Evolutionary conservation across 2,888 invertebrate genomes (phyloP).

Genomic region (Leptinotarsa rubiginosa): DNA sequence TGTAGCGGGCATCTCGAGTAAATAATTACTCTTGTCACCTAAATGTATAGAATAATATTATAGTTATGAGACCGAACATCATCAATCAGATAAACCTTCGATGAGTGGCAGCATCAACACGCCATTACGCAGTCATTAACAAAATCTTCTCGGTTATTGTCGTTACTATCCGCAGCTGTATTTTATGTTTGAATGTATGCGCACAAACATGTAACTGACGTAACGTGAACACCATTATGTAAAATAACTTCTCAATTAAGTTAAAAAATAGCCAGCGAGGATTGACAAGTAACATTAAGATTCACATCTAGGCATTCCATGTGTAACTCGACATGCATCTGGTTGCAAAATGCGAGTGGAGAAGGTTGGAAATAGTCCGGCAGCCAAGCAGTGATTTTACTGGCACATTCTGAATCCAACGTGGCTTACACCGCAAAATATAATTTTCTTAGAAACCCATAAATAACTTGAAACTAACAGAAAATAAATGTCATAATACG

Average conservation of each 20-base stretch:
- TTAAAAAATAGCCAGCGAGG: constrained; percentile 52
- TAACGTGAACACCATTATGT: constrained; percentile 53
- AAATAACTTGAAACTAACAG: too few species aligned
- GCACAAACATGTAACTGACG: constrained; percentile 41
- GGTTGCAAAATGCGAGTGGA: constrained; percentile 43
- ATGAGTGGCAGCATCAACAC: constrained; percentile 17
- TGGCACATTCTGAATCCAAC: background rate
- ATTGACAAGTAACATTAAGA: constrained; percentile 57
- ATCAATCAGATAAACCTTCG: background rate
- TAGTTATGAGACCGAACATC: background rate
- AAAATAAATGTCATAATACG: too few species aligned
- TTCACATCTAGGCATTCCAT: constrained; percentile 52
- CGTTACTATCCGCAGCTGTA: constrained; percentile 34
- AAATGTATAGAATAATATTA: background rate
- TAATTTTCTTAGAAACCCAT: too few species aligned
- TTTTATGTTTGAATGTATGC: constrained; percentile 38
- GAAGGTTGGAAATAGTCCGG: constrained; percentile 36
- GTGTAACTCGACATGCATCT: constrained; percentile 46
- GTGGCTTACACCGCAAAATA: background rate
- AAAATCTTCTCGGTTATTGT: constrained; percentile 34
- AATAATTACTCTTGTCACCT: background rate
- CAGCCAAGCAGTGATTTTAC: background rate
- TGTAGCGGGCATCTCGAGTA: background rate
- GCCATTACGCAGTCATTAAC: constrained; percentile 28
- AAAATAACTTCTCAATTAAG: constrained; percentile 56